Evolutionary conservation across 2,888 invertebrate species (phyloP).

Genomic region (Adineta ricciae): DNA sequence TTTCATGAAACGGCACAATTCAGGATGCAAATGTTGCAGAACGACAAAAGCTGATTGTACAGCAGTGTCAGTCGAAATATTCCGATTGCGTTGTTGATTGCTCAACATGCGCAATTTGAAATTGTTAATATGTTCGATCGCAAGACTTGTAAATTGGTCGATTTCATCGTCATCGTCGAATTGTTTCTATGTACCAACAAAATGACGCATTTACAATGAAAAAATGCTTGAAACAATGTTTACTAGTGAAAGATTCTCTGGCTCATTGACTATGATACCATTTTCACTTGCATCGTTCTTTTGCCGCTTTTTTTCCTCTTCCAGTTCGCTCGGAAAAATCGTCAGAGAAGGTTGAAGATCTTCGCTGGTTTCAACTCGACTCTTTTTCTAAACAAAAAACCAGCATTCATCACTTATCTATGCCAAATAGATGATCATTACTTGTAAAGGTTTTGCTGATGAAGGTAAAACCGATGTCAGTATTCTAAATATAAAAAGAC

Average conservation of each 20-base stretch:
- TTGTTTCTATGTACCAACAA: too few relatives aligned
- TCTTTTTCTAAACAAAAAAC: not conserved
- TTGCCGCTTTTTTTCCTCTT: slow-evolving; percentile 72
- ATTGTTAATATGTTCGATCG: slow-evolving; percentile 53
- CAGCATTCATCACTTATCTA: not conserved
- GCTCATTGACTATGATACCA: too few relatives aligned
- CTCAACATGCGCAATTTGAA: slow-evolving; percentile 70
- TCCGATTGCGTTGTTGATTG: slow-evolving; percentile 79
- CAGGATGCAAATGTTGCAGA: slow-evolving; percentile 87
- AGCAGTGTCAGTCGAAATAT: slow-evolving; percentile 88
- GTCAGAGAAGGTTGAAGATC: slow-evolving; percentile 89
- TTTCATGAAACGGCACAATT: slow-evolving; percentile 70
- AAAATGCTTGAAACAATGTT: too few relatives aligned
- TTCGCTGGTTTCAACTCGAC: slow-evolving; percentile 51
- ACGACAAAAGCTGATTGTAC: slow-evolving; percentile 93
- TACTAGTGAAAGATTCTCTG: too few relatives aligned
- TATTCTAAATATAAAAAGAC: too few relatives aligned
- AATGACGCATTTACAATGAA: too few relatives aligned
- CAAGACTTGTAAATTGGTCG: slow-evolving; percentile 23
- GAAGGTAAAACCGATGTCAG: too few relatives aligned
- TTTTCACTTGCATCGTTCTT: slow-evolving; percentile 34
- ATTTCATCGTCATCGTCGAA: not conserved
- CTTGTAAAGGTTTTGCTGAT: too few relatives aligned
- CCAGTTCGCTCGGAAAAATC: slow-evolving; percentile 91
- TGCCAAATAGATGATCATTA: not conserved